Evolutionary conservation across 2,113 vertebrate genomes (phyloP), one percentile per base, ranked within the genome.

Genomic region (Myotis brandtii): DNA sequence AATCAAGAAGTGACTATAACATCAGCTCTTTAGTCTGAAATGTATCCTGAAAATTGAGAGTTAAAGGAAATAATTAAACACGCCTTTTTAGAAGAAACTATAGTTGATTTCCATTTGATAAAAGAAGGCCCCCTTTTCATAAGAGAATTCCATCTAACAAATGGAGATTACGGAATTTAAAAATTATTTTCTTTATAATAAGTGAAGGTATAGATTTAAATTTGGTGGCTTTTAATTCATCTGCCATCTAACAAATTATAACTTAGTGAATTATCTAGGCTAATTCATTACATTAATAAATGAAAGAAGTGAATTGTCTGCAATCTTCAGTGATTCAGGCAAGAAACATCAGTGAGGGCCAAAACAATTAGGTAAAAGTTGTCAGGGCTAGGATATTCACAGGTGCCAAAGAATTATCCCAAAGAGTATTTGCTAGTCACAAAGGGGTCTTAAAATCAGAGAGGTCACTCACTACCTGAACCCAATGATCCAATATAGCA

Each of bases 151-250:
- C n/a, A 89, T 25, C n/a, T 62, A 92, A 79, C 14, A 83, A 73
- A 5, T 32, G 5, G 50, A 92, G 11, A 72, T n/a, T n/a, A 43
- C 48, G 1, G 1, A 54, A 80, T 86, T 95, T 81, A 90, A 82
- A 79, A 67, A 90, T 77, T 14, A 75, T 66, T 50, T 85, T 79
- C 25, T 90, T 94, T n/a, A 77, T 64, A 80, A n/a, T 62, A 84
- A 89, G 32, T 62, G 6, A 73, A 80, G 14, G 73, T 88, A 70
- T 76, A 27, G 32, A 50, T 70, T 77, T 70, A 3, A 59, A 21
- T 25, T 48, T n/a, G 5, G 52, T 90, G 81, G 50, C 37, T 59
- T 90, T 77, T 34, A 43, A 30, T 62, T 43, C 16, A n/a, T 85
- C 40, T 79, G 46, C 14, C 30, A 69, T 4, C 46, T 67, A 48